Evolutionary conservation across 1,140 invertebrate species (phyloP).

Genomic region (Conus betulinus): DNA sequence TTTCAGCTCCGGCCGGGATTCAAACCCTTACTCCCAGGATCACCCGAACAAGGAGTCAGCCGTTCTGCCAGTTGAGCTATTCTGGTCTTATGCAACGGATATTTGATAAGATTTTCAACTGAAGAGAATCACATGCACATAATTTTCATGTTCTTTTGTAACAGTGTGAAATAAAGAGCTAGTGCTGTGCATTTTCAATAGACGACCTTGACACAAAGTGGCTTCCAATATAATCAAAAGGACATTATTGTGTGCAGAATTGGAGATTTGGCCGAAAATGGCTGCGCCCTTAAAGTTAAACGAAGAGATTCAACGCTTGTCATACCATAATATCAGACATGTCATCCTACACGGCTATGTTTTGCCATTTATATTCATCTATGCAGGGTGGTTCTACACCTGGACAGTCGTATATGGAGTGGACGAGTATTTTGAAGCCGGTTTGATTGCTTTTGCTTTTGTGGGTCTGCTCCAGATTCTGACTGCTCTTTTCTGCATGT

Average conservation of each 20-base stretch:
- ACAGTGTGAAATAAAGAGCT: too few species aligned
- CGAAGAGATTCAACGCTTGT: constrained; percentile 71
- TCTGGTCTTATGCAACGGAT: too few species aligned
- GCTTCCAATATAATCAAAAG: background rate
- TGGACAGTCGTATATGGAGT: constrained; percentile 90
- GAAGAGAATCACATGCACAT: too few species aligned
- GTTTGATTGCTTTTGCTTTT: constrained; percentile 89
- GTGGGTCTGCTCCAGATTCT: constrained; percentile 93
- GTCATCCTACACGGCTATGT: constrained; percentile 90
- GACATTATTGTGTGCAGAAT: background rate
- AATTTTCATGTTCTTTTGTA: too few species aligned
- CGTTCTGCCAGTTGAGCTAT: too few species aligned
- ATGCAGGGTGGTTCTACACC: constrained; percentile 87
- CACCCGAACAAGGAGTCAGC: too few species aligned
- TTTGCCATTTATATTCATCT: constrained; percentile 80
- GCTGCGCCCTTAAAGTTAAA: constrained; percentile 68
- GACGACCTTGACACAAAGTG: background rate
- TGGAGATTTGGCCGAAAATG: constrained; percentile 50
- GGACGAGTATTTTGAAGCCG: constrained; percentile 88
- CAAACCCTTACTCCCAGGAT: too few species aligned
- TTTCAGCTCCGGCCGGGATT: too few species aligned
- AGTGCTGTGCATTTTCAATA: too few species aligned
- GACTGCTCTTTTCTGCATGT: constrained; percentile 94
- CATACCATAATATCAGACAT: constrained; percentile 77
- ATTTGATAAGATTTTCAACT: too few species aligned